Evolutionary conservation across 2,113 vertebrate genomes (phyloP), one percentile per base, ranked within the genome.

Genomic region (Dissostichus mawsoni): DNA sequence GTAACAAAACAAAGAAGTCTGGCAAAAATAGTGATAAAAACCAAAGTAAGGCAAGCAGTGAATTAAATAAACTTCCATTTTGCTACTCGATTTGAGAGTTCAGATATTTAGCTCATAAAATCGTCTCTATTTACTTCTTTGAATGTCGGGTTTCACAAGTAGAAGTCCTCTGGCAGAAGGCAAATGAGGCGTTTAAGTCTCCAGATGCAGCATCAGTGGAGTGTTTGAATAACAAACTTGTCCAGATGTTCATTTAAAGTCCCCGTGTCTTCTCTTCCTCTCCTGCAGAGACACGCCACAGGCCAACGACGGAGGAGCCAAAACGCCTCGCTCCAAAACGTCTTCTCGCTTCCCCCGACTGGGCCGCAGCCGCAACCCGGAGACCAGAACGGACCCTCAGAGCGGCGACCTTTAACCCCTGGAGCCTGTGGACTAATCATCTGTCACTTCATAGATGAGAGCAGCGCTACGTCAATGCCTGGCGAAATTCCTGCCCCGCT

Each of bases 321-420:
- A 96, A 93, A 95, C 92, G 44, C 94, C n/a, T 44, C 94, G 94
- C 47, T 95, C 96, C 4, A 97, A 94, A 85, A 95, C 87, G 1
- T 92, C 95, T 3, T 89, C 96, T 0, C 97, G 96, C 44, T 99
- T 99, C 85, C 95, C 98, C 52, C 95, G 95, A 77, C 94, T 98
- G 68, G 95, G 97, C 53, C 97, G 97, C 67, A 92, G 88, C 67
- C 95, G 95, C 5, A 95, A 93, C 0, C 93, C 96, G 76, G 98
- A 98, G 36, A 79, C 95, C 0, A 95, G 97, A 52, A 94, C 96
- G 44, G 98, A 99, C 66, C 98, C 98, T 9, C 98, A 99, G 90
- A 99, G 98, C 0, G 98, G 98, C 0, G 98, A 99, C 87, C 97
- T 99, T 77, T 99, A 96, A 97, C 83, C 78, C 53, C 76, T 41